These are phyloP conservation scores for Acanthisitta chloris DNA, from an alignment of 2,113 vertebrate species.

Conservation along the genomic window DNA sequence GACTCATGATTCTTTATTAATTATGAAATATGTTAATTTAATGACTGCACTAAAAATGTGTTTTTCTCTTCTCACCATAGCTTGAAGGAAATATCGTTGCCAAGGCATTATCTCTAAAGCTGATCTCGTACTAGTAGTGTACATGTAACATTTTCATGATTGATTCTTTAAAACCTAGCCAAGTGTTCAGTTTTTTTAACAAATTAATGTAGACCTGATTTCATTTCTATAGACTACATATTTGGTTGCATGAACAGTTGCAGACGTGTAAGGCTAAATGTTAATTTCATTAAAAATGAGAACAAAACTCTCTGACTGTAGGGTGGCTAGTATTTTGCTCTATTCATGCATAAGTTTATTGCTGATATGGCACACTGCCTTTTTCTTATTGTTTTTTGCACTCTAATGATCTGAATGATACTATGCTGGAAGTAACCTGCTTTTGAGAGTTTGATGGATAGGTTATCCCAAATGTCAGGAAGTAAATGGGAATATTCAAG, in stretches of 20 bases:
- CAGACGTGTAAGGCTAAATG: background rate
- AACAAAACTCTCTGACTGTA: background rate
- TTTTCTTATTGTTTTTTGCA: background rate
- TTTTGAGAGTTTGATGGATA: background rate
- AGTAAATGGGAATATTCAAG: background rate
- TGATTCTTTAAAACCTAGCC: background rate
- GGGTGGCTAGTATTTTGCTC: background rate
- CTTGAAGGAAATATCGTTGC: background rate
- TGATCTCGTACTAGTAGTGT: background rate
- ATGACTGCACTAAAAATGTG: background rate
- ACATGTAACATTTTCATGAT: background rate
- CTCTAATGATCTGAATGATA: background rate
- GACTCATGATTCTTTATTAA: conserved; percentile 20
- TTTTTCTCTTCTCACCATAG: background rate
- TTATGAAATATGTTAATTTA: conserved; percentile 29
- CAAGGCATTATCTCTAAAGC: background rate
- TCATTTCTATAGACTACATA: background rate
- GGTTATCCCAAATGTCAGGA: background rate
- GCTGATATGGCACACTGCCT: background rate
- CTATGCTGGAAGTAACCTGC: background rate
- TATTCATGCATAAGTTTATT: background rate
- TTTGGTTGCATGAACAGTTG: background rate
- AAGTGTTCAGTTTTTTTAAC: background rate
- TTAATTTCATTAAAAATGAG: background rate
- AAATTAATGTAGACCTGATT: background rate